Base-by-base conservation (phyloP, 2,113 vertebrate species). In the Carassius auratus region DNA sequence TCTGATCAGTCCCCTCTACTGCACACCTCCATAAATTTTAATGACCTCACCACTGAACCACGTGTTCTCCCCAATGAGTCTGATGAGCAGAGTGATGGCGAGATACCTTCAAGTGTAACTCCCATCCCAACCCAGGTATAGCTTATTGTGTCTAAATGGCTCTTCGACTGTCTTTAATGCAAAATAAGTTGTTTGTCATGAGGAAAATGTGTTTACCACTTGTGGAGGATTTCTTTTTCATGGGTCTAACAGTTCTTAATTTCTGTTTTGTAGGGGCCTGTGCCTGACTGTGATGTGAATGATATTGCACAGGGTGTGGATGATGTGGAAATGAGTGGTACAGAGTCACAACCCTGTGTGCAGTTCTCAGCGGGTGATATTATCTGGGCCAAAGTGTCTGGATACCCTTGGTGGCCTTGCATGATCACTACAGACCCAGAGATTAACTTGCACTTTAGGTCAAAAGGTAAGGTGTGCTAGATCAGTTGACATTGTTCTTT, bases 371-470 rank as follows among this genome's bases (percentile, higher is more conserved):
- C 96, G 10, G 97, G 98, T 9, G 97, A 98, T 82, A 66, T 99
- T 85, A 97, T 99, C 62, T 99, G 98, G 98, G 96, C 98, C 38
- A 99, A 99, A 90, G 97, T 98, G 84, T 96, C 96, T 0, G 98
- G 98, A 38, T 99, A 97, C 90, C 98, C 97, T 0, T 99, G 97
- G 98, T 99, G 98, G 98, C 98, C 98, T 0, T 99, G 98, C 91
- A 98, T 99, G 95, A 96, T 99, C 87, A 97, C 98, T 90, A 94
- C 94, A 19, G 98, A 99, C 88, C 97, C 97, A 0, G 94, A 97
- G 42, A 93, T 96, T 61, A 95, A 95, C 86, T 91, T 84, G 87
- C 95, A 98, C 89, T 95, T 96, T 89, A 98, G 96, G 88, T 94
- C 95, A 62, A 99, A 98, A 95, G 96, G 98, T 98, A 95, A 81